These are phyloP conservation scores for Cyanoramphus novaezelandiae DNA, from an alignment of 2,113 vertebrate species.

Conservation along the genomic window DNA sequence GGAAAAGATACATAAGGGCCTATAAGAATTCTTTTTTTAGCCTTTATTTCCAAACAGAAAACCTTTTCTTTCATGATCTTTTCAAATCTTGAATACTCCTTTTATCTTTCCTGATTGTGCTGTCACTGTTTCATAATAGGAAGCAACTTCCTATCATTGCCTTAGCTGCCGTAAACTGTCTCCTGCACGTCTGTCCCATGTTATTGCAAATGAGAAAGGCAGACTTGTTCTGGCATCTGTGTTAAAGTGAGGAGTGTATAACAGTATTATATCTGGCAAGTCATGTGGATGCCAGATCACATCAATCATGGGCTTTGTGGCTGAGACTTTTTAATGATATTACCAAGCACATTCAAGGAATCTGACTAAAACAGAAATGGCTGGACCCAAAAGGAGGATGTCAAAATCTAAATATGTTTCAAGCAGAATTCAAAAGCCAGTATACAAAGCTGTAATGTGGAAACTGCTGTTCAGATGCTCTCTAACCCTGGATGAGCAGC, in stretches of 20 bases:
- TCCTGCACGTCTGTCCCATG: background rate
- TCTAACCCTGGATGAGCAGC: background rate
- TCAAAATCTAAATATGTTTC: background rate
- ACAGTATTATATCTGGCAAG: conserved; percentile 34
- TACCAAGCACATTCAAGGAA: background rate
- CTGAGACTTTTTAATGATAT: background rate
- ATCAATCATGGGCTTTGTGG: background rate
- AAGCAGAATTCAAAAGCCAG: background rate
- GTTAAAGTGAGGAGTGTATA: conserved; percentile 14
- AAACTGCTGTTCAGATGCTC: background rate
- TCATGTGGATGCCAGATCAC: conserved; percentile 33
- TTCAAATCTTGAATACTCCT: background rate
- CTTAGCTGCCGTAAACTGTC: background rate
- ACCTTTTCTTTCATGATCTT: background rate
- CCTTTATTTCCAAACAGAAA: background rate
- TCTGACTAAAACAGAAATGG: background rate
- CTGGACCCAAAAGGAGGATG: background rate
- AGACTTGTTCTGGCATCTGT: conserved; percentile 32
- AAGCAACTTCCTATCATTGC: background rate
- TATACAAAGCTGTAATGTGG: background rate
- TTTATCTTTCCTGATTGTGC: background rate
- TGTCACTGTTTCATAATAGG: background rate
- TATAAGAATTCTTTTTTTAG: background rate
- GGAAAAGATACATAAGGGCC: background rate
- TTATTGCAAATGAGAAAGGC: background rate